These are phyloP conservation scores for Chrysomela aeneicollis DNA, from an alignment of 2,888 invertebrate genomes.

Conservation along the genomic window DNA sequence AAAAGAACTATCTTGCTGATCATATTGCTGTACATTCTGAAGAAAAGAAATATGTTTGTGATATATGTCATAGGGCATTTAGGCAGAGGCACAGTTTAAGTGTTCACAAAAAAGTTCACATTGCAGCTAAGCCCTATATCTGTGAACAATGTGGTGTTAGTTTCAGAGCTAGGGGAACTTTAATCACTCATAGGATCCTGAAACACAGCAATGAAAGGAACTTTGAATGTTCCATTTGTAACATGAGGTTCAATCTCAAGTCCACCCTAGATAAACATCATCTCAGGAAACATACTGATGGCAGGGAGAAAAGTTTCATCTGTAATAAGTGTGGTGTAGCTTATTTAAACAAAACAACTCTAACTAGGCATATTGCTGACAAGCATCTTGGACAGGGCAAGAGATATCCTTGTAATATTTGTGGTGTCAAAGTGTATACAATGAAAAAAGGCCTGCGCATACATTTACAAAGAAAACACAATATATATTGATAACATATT, in stretches of 20 bases:
- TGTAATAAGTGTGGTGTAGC: conserved; percentile 29
- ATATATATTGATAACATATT: conserved; percentile 8
- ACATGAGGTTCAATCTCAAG: conserved; percentile 48
- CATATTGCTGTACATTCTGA: conserved; percentile 45
- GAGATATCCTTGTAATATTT: conserved; percentile 28
- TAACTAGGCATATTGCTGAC: conserved; percentile 30
- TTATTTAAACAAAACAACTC: conserved; percentile 33
- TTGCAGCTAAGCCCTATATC: conserved; percentile 45
- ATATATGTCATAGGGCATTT: conserved; percentile 48
- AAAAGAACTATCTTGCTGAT: conserved; percentile 41
- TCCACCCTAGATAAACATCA: conserved; percentile 49
- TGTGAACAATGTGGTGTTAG: conserved; percentile 50
- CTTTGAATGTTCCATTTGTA: conserved; percentile 47
- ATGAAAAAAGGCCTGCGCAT: conserved; percentile 28
- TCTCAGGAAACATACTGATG: conserved; percentile 27
- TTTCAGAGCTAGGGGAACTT: conserved; percentile 48
- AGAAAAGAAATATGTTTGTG: conserved; percentile 44
- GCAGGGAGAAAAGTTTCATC: conserved; percentile 30
- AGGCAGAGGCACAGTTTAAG: conserved; percentile 46
- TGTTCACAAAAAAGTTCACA: conserved; percentile 49
- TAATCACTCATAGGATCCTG: conserved; percentile 47
- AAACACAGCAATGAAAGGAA: conserved; percentile 48
- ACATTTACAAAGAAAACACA: conserved; percentile 35
- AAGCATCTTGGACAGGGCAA: conserved; percentile 33
- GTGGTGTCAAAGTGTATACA: conserved; percentile 32